phyloP scores from a whole-genome alignment of 1,140 invertebrate species.

The Drosophila lini region DNA sequence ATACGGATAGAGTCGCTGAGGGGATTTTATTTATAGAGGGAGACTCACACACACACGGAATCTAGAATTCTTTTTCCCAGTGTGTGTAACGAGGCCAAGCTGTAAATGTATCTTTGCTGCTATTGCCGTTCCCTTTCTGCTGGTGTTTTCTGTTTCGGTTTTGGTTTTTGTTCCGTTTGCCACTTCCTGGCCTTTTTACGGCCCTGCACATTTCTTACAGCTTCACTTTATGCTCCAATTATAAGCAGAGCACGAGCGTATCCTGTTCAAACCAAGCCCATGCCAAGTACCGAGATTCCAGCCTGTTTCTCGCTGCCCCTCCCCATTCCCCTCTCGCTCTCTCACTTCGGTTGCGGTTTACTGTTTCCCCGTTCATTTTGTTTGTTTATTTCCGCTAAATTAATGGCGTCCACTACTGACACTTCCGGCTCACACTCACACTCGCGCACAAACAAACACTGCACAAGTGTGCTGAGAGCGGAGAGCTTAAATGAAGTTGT shows the following conservation, averaged over 20 bases:
- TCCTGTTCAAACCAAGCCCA: conserved; percentile 69
- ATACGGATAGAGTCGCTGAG: conserved; percentile 32
- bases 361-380: conserved; percentile 70
- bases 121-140: conserved; percentile 13
- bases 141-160: conserved; percentile 52
- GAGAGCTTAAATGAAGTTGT: conserved; percentile 73
- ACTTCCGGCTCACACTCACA: conserved; percentile 64
- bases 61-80: conserved; percentile 40
- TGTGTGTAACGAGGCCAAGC: conserved; percentile 51
- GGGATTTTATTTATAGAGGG: conserved; percentile 69
- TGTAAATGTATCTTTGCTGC: conserved; percentile 66
- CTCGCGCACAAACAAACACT: conserved; percentile 10
- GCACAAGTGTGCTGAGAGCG: conserved; percentile 27
- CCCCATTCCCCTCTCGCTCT: not conserved
- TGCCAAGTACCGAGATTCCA: conserved; percentile 60
- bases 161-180: conserved; percentile 32
- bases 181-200: conserved; percentile 58
- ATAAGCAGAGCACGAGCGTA: conserved; percentile 73
- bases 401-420: conserved; percentile 79
- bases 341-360: conserved; percentile 47
- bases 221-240: conserved; percentile 79
- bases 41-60: conserved; percentile 20
- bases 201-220: conserved; percentile 71
- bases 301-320: conserved; percentile 13
- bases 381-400: conserved; percentile 81